phyloP scores from a whole-genome alignment of 1,140 invertebrate genomes.

The Plutomurus gul region DNA sequence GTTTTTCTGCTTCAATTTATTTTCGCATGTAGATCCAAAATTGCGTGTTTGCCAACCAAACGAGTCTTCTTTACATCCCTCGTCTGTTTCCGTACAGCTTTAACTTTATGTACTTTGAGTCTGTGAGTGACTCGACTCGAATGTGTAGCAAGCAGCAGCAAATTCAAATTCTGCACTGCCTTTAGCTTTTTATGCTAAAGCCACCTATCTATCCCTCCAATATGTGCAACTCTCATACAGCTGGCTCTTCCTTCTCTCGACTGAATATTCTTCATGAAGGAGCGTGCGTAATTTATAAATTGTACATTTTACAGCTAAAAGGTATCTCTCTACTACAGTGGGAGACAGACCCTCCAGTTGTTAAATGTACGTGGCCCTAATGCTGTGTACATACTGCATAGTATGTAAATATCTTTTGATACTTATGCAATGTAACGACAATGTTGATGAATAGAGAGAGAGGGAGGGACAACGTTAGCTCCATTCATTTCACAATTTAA shows the following conservation, averaged over 20 bases:
- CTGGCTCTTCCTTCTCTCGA: no score
- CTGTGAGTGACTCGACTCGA: neutral
- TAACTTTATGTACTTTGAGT: slow-evolving; percentile 26
- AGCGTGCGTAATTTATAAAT: no score
- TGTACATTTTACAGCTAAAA: neutral
- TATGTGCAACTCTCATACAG: no score
- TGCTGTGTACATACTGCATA: no score
- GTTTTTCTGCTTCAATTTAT: slow-evolving; percentile 26
- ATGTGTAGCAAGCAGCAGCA: neutral
- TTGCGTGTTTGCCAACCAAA: slow-evolving; percentile 28
- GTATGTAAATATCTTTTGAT: no score
- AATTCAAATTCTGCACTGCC: neutral
- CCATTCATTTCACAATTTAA: no score
- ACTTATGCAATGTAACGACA: no score
- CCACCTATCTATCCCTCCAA: neutral
- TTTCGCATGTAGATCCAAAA: slow-evolving; percentile 23
- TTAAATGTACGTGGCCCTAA: no score
- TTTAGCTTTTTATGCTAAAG: neutral
- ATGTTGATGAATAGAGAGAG: no score
- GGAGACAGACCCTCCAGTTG: no score
- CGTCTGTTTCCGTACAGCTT: neutral
- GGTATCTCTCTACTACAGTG: neutral
- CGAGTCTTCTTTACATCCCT: neutral
- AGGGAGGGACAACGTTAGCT: no score
- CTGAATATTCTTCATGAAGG: no score